Base-by-base conservation (phyloP, 2,113 vertebrate species). In the Heterotis niloticus region DNA sequence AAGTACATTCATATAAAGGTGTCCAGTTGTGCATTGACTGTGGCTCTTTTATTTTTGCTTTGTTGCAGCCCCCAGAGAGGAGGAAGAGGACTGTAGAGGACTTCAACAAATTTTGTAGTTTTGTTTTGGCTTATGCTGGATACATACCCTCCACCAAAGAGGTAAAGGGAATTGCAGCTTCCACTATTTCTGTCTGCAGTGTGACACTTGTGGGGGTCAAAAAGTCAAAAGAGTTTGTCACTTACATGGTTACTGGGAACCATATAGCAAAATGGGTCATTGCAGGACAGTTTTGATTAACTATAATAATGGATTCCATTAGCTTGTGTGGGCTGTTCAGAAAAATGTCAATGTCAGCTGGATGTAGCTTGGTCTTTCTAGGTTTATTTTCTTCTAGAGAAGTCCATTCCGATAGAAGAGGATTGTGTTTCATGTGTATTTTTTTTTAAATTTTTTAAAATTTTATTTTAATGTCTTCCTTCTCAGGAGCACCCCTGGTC, bases 21-120 rank as follows among this genome's bases (percentile, higher is more conserved):
- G 34, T 44, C 34, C 34, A 44, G 7, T 14, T 62, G 20, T 14
- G 60, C 20, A 62, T 62, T 62, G 14, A 17, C 14, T 62, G 57
- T 59, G 34, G 34, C 7, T 44, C 2, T 44, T 44, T 44, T 44
- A 44, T 44, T 4, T 44, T 44, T 44, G 2, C 5, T 75, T 56
- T 28, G 12, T 75, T 18, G 1, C 70, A 96, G 95, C 94, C 95
- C 75, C 92, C 94, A 51, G 95, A 95, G 84, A 94, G 92, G 85
- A 93, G 93, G 77, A 92, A 95, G 84, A 92, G 95, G 84, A 96
- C 95, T 0, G 95, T 96, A 62, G 95, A 96, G 76, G 95, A 96
- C 88, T 96, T 96, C 89, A 96, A 96, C 89, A 95, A 96, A 85
- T 96, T 96, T 86, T 96, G 95, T 88, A 96, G 93, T 84, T 95